phyloP scores from a whole-genome alignment of 2,113 vertebrate genomes.

The Oophaga pumilio region DNA sequence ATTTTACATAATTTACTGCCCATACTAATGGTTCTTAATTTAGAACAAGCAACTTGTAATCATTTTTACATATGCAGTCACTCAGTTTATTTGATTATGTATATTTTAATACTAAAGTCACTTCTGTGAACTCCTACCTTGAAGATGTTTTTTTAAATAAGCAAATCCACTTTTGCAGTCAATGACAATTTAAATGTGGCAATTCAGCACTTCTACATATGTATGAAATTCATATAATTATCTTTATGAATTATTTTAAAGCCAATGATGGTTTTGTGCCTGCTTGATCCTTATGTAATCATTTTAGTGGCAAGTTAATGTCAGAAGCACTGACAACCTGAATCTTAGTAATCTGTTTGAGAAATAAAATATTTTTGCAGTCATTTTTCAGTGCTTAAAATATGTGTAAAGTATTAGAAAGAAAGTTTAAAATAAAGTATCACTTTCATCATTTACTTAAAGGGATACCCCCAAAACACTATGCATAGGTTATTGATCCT shows the following conservation, averaged over 20 bases:
- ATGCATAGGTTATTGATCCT: too few relatives aligned
- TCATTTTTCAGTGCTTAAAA: background rate
- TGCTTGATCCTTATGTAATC: conserved; percentile 13
- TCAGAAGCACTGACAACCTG: background rate
- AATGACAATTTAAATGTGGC: conserved; percentile 32
- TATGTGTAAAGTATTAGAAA: background rate
- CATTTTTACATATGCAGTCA: background rate
- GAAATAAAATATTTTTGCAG: conserved; percentile 8
- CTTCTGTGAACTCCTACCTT: conserved; percentile 2
- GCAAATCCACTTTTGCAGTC: background rate
- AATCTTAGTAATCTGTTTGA: background rate
- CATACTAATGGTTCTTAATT: background rate
- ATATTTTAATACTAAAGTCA: conserved; percentile 8
- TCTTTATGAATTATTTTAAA: conserved; percentile 16
- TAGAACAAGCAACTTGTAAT: background rate
- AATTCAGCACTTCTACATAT: conserved; percentile 16
- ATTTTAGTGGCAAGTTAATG: conserved; percentile 24
- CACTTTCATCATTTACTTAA: background rate
- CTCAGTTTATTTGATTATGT: conserved; percentile 19
- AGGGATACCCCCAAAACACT: too few relatives aligned
- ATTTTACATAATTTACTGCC: background rate
- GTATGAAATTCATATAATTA: conserved; percentile 28
- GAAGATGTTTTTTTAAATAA: background rate
- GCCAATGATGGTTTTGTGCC: background rate
- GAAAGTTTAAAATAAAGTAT: background rate